Evolutionary conservation across 2,888 invertebrate genomes (phyloP).

Genomic region (Pyrrhia umbra): DNA sequence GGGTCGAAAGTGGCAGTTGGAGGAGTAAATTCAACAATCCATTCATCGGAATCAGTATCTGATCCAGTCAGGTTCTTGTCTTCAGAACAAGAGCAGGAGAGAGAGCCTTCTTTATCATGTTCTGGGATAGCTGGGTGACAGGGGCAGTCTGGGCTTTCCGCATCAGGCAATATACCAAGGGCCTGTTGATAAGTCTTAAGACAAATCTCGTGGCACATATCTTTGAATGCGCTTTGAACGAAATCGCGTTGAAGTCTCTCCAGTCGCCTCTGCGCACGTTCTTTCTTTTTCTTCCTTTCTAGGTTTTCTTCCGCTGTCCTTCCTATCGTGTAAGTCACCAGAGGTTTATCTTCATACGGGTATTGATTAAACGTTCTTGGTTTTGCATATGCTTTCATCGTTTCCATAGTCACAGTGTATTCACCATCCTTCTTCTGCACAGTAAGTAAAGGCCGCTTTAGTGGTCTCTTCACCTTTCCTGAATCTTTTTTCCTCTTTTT

Average conservation of each 20-base stretch:
- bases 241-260: slow-evolving; percentile 82
- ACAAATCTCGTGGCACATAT: slow-evolving; percentile 86
- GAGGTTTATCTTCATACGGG: slow-evolving; percentile 85
- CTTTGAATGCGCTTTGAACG: slow-evolving; percentile 82
- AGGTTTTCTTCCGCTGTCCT: slow-evolving; percentile 85
- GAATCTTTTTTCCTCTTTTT: slow-evolving; percentile 79
- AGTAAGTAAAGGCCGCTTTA: slow-evolving; percentile 81
- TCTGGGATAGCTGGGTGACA: slow-evolving; percentile 79
- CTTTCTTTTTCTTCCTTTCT: slow-evolving; percentile 78
- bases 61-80: slow-evolving; percentile 72
- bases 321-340: slow-evolving; percentile 81
- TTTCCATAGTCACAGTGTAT: slow-evolving; percentile 85
- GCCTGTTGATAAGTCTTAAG: slow-evolving; percentile 86
- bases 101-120: slow-evolving; percentile 69
- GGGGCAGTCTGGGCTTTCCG: slow-evolving; percentile 79
- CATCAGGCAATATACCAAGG: slow-evolving; percentile 78
- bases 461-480: slow-evolving; percentile 74
- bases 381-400: slow-evolving; percentile 80
- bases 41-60: slow-evolving; percentile 85
- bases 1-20: slow-evolving; percentile 82
- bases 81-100: slow-evolving; percentile 85
- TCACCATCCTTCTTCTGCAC: slow-evolving; percentile 85
- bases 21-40: slow-evolving; percentile 87
- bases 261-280: slow-evolving; percentile 78
- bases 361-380: slow-evolving; percentile 79